phyloP scores from a whole-genome alignment of 2,113 vertebrate genomes.

The Charadrius vociferus region DNA sequence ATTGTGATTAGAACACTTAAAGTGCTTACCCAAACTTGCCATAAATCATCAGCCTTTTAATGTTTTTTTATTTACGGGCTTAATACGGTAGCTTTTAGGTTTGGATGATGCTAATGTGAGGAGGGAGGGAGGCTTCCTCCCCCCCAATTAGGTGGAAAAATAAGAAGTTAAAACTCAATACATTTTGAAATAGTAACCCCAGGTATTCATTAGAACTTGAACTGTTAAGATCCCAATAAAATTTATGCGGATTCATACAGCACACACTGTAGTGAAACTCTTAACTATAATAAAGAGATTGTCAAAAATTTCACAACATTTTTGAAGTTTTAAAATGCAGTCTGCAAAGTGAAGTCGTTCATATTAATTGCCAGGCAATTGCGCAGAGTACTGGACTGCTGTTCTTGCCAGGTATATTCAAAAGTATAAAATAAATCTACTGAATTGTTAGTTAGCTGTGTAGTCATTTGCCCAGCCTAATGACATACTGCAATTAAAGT shows the following conservation, averaged over 20 bases:
- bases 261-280: neutral
- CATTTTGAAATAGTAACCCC: neutral
- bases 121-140: too few species aligned
- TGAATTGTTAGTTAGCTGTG: neutral
- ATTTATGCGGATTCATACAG: fast-evolving
- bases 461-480: neutral
- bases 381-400: neutral
- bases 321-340: neutral
- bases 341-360: neutral
- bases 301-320: neutral
- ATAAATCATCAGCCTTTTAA: neutral
- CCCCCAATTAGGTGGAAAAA: neutral
- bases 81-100: neutral
- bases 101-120: neutral
- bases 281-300: neutral
- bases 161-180: neutral
- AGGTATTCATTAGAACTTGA: neutral
- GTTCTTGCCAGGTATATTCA: neutral
- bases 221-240: neutral
- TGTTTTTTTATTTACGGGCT: neutral
- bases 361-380: neutral
- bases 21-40: neutral
- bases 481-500: neutral
- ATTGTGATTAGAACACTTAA: neutral
- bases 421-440: neutral